Evolutionary conservation across 2,113 vertebrate genomes (phyloP), one percentile per base, ranked within the genome.

Genomic region (Epinephelus moara): DNA sequence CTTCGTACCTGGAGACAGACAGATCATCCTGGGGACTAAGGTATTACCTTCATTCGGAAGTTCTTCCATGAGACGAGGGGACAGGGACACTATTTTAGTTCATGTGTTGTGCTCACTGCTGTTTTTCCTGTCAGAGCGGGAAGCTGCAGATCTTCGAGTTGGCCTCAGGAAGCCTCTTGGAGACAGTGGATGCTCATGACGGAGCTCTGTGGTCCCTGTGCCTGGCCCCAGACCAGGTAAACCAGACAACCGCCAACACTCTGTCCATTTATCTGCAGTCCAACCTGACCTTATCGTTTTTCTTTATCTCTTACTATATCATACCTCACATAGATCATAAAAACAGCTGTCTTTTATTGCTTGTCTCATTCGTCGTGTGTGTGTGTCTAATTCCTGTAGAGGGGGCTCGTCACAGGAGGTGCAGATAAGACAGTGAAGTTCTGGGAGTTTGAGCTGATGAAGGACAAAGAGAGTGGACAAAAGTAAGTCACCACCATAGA

Each of bases 401-500:
- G 94, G 68, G 97, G 98, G 56, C 96, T 99, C 89, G 94, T 97
- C 84, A 97, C 98, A 6, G 98, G 98, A 67, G 95, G 97, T 71
- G 97, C 98, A 56, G 98, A 99, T 94, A 99, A 99, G 91, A 95
- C 94, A 0, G 97, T 98, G 87, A 99, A 97, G 85, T 99, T 99
- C 93, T 99, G 98, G 98, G 98, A 99, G 60, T 99, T 99, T 95
- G 98, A 99, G 85, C 95, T 99, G 81, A 95, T 98, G 69, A 99
- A 97, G 82, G 97, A 97, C 80, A 72, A 96, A 64, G 93, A 73
- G 18, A 95, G 90, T 0, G 60, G 75, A n/a, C 96, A 97, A 62
- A 99, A 98, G 98, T 99, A 77, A 89, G 95, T 83, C 30, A 1
- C 4, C 40, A 1, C 7, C 3, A n/a, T 3, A 4, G 8, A 11